phyloP scores from a whole-genome alignment of 2,113 vertebrate species.

The Tretioscincus oriximinensis region DNA sequence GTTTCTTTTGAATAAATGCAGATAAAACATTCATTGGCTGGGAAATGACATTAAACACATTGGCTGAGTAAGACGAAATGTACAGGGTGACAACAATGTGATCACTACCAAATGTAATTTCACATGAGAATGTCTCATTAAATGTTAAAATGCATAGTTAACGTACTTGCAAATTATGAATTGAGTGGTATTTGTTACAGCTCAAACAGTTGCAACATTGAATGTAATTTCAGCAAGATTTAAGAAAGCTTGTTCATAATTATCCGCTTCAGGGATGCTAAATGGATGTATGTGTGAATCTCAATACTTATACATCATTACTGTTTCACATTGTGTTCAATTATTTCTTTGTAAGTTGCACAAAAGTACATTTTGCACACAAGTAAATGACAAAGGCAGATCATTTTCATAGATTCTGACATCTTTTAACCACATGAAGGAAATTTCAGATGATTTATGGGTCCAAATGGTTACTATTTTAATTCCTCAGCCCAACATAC shows the following conservation, averaged over 20 bases:
- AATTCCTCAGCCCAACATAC: background rate
- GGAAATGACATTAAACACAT: conserved; percentile 7
- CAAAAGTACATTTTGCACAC: background rate
- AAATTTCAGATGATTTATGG: conserved; percentile 12
- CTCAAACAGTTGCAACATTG: background rate
- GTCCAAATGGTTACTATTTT: conserved; percentile 14
- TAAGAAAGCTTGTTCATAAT: background rate
- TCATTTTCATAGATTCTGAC: background rate
- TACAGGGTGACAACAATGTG: background rate
- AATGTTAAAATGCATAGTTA: conserved; percentile 8
- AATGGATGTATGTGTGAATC: background rate
- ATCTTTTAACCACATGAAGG: conserved; percentile 23
- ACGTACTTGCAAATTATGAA: background rate
- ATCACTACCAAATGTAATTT: background rate
- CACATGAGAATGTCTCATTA: background rate
- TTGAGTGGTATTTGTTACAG: background rate
- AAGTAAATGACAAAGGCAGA: background rate
- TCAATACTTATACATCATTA: background rate
- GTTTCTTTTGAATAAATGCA: background rate
- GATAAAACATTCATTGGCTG: background rate
- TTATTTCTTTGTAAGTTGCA: conserved; percentile 13
- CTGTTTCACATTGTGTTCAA: background rate
- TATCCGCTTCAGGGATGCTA: background rate
- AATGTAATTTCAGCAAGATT: conserved; percentile 5
- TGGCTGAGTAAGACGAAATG: background rate